These are phyloP conservation scores for Papilio xuthus DNA, from an alignment of 1,140 invertebrate genomes.

Conservation along the genomic window DNA sequence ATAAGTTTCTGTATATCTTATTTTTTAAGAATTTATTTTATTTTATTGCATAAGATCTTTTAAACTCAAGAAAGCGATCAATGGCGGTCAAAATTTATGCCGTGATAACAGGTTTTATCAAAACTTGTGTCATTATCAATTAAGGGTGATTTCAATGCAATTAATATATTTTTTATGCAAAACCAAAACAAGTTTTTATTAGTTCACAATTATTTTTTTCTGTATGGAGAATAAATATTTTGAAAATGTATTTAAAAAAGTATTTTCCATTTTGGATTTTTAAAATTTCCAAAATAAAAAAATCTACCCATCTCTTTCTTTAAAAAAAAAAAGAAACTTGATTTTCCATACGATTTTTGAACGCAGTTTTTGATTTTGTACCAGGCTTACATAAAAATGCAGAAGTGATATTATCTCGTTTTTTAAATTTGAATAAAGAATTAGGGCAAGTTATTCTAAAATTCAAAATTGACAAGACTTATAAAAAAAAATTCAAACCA, in stretches of 20 bases:
- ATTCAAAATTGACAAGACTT: background rate
- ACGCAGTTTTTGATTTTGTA: constrained; percentile 14
- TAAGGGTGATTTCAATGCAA: background rate
- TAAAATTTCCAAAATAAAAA: background rate
- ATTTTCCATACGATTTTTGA: background rate
- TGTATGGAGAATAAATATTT: background rate
- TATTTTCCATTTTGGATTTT: background rate
- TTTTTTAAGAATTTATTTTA: background rate
- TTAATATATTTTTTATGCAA: background rate
- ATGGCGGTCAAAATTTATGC: background rate
- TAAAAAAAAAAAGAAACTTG: background rate
- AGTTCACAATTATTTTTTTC: background rate
- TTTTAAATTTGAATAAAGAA: constrained; percentile 19
- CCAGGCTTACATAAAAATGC: constrained; percentile 15
- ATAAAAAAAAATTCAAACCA: constrained; percentile 5
- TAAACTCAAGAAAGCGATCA: constrained; percentile 8
- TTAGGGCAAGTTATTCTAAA: constrained; percentile 18
- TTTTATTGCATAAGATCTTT: background rate
- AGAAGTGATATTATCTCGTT: background rate
- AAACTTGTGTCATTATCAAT: background rate
- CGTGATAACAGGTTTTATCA: background rate
- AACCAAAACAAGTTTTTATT: background rate
- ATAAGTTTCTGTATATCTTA: background rate
- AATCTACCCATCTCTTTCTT: background rate
- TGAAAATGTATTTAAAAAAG: background rate